phyloP scores from a whole-genome alignment of 2,797 vertebrate species.

The Argya squamiceps region DNA sequence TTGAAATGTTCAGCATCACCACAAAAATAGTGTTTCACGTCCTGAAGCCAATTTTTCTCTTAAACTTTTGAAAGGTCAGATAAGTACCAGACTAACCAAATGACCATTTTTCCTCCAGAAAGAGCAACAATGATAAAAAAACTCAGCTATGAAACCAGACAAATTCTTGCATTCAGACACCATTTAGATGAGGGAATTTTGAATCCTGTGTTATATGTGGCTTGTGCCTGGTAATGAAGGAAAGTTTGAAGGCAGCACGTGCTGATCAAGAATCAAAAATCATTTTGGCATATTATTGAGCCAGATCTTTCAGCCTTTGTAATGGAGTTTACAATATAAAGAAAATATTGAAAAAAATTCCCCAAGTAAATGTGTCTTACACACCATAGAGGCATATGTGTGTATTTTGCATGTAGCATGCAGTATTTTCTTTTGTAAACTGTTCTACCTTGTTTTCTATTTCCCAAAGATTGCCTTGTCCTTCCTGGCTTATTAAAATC shows the following conservation, averaged over 20 bases:
- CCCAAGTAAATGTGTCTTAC: background rate
- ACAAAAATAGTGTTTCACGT: background rate
- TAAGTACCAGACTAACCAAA: background rate
- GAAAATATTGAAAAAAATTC: background rate
- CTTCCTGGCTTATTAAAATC: background rate
- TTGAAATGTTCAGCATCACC: background rate
- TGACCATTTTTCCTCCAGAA: background rate
- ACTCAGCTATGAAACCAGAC: background rate
- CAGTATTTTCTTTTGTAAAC: background rate
- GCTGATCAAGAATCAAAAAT: background rate
- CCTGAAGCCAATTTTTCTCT: background rate
- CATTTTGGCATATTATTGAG: accelerated
- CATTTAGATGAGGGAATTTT: background rate
- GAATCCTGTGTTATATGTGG: background rate
- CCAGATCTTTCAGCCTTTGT: background rate
- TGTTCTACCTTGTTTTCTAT: background rate
- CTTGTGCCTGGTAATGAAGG: background rate
- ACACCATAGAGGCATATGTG: background rate
- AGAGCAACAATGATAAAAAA: background rate
- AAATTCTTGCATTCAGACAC: background rate
- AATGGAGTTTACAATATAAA: background rate
- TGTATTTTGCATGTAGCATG: background rate
- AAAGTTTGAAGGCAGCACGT: background rate
- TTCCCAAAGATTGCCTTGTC: background rate
- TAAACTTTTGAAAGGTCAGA: background rate